phyloP scores from a whole-genome alignment of 2,888 invertebrate genomes.

The Psococerastis gibbosa region DNA sequence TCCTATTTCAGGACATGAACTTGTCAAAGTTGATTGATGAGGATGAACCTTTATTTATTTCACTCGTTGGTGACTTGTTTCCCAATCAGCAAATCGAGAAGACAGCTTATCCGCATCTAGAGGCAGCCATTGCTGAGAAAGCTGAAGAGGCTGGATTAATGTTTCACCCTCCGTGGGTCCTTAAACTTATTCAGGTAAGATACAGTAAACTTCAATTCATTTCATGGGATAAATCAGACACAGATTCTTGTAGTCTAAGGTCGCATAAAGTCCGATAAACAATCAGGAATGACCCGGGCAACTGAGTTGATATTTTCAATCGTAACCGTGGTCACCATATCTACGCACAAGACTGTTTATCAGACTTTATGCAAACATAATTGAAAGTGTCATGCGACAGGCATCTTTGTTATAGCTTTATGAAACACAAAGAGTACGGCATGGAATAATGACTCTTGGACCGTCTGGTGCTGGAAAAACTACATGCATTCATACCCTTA shows the following conservation, averaged over 20 bases:
- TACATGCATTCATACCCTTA: slow-evolving; percentile 71
- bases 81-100: slow-evolving; percentile 89
- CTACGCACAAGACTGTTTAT: too few relatives aligned
- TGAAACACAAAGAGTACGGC: slow-evolving; percentile 86
- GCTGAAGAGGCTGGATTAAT: slow-evolving; percentile 63
- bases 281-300: too few relatives aligned
- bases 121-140: slow-evolving; percentile 70
- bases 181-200: slow-evolving; percentile 74
- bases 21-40: slow-evolving; percentile 88
- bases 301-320: too few relatives aligned
- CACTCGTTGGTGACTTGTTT: slow-evolving; percentile 85
- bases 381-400: too few relatives aligned
- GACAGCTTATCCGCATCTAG: slow-evolving; percentile 73
- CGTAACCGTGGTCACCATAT: too few relatives aligned
- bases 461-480: slow-evolving; percentile 93
- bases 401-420: slow-evolving; percentile 66
- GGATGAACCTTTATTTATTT: slow-evolving; percentile 94
- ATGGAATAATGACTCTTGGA: slow-evolving; percentile 91
- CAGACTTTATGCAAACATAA: too few relatives aligned
- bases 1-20: slow-evolving; percentile 70
- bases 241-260: too few relatives aligned
- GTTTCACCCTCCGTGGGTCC: slow-evolving; percentile 85
- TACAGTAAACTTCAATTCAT: slow-evolving; percentile 4
- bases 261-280: too few relatives aligned
- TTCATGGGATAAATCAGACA: too few relatives aligned